Conservation (phyloP, 2,113 vertebrate species). For the Cyanoderma ruficeps region DNA sequence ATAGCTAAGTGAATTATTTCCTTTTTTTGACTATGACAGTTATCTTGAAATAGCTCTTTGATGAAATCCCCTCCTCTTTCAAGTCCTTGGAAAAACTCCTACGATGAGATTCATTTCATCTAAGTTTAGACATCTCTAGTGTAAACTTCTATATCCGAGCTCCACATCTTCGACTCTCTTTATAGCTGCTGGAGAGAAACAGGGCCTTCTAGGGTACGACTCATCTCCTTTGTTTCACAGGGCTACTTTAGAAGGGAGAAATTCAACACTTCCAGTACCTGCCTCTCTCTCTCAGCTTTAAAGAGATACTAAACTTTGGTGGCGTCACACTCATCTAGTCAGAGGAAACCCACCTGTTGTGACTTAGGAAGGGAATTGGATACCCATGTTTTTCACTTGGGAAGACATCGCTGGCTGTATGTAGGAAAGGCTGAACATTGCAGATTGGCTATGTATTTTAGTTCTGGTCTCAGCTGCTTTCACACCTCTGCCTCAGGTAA, state of each 20-base stretch:
- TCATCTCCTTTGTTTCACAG: not conserved
- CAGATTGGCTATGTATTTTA: not conserved
- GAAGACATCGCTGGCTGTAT: not conserved
- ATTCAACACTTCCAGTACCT: not conserved
- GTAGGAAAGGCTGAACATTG: not conserved
- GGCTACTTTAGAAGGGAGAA: not conserved
- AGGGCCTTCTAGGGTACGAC: not conserved
- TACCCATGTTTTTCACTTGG: not conserved
- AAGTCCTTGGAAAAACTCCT: conserved; percentile 56
- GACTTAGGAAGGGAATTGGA: not conserved
- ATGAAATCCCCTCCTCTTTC: conserved; percentile 61
- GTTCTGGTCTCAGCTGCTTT: not conserved
- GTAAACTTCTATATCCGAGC: conserved; percentile 33
- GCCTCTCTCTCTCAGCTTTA: not conserved
- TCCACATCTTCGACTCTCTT: not conserved
- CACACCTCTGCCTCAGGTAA: not conserved
- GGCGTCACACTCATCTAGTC: not conserved
- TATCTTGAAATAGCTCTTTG: conserved; percentile 50
- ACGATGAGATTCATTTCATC: conserved; percentile 40
- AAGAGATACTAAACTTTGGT: not conserved
- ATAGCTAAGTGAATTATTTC: not conserved
- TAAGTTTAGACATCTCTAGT: conserved; percentile 50
- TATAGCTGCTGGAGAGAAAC: conserved; percentile 18
- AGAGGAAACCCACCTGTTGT: not conserved
- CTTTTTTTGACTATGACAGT: not conserved